phyloP scores from a whole-genome alignment of 1,140 invertebrate species.

The Holotrichia oblita region DNA sequence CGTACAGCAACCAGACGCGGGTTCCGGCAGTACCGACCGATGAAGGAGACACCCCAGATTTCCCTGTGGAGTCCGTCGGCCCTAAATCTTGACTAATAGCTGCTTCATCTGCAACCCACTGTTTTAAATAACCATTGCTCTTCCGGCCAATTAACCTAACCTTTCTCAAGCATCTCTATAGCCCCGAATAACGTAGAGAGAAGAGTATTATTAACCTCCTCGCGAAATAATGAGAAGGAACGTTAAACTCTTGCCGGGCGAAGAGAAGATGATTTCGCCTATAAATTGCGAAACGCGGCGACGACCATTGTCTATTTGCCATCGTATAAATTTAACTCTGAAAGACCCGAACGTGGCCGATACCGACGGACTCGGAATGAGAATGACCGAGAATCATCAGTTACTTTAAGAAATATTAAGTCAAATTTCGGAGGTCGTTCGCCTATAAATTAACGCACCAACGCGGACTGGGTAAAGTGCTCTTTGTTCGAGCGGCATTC shows the following conservation, averaged over 20 bases:
- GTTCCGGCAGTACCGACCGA: constrained; percentile 29
- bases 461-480: not conserved
- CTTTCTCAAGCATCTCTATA: constrained; percentile 32
- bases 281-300: not conserved
- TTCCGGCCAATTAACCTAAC: constrained; percentile 47
- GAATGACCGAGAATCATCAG: constrained; percentile 2
- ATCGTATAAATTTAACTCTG: not conserved
- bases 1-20: constrained; percentile 17
- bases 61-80: constrained; percentile 41
- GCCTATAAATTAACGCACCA: not conserved
- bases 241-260: not conserved
- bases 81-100: constrained; percentile 48
- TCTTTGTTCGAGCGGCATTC: not conserved
- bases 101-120: constrained; percentile 47
- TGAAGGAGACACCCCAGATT: constrained; percentile 41
- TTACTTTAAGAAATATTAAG: not conserved
- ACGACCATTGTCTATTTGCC: too few species aligned
- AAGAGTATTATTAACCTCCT: not conserved
- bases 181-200: not conserved
- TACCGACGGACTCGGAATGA: not conserved
- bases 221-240: not conserved
- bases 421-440: not conserved
- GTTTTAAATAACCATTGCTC: constrained; percentile 48
- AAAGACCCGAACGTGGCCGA: not conserved
- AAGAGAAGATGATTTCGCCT: not conserved